Base-by-base conservation (phyloP, 2,113 vertebrate genomes). In the Puntigrus tetrazona region DNA sequence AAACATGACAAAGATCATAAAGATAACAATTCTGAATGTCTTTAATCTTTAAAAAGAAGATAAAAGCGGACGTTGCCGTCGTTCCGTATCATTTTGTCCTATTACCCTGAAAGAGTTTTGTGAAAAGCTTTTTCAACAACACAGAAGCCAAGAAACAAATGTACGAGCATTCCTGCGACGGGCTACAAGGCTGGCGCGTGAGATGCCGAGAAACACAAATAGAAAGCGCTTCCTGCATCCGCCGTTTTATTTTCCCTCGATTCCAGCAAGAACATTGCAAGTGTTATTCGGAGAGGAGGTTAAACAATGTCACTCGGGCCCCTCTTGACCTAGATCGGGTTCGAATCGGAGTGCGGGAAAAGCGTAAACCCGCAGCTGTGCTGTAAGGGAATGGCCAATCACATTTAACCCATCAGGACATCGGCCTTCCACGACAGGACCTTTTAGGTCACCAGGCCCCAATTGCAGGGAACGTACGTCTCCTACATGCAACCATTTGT, bases 251-350 rank as follows among this genome's bases (percentile, higher is more conserved):
- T 18, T 50, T 10, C 25, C 43, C 72, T 38, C 31, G 13, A 43
- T 27, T 73, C 38, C 69, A 45, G 38, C 22, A 73, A 25, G 69
- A 43, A 72, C 74, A 76, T 55, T 76, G 18, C 7, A 50, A 34
- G 45, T 84, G 57, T 55, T n/a, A 36, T 55, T 73, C 38, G 75
- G 22, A 80, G 65, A 82, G 50, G 36, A 59, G 69, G 25, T 85
- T 75, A 74, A 89, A 88, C 86, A 85, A 84, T 81, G 73, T 88
- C 84, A 89, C 88, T 86, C 79, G 86, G 50, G 81, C 76, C 50
- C 61, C 85, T 85, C 89, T 87, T 89, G 89, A 90, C 89, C 91
- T 7, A 88, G 20, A 91, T 93, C 87, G 86, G 78, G 82, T 86
- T 85, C 82, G 86, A 90, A 89, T 88, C 90, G 85, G 45, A 74